Percentiles rank a stretch among this genome's conserved stretches.
These are phyloP conservation scores for Nipponacmea schrenckii DNA, from an alignment of 2,888 invertebrate genomes.

Conservation along the genomic window DNA sequence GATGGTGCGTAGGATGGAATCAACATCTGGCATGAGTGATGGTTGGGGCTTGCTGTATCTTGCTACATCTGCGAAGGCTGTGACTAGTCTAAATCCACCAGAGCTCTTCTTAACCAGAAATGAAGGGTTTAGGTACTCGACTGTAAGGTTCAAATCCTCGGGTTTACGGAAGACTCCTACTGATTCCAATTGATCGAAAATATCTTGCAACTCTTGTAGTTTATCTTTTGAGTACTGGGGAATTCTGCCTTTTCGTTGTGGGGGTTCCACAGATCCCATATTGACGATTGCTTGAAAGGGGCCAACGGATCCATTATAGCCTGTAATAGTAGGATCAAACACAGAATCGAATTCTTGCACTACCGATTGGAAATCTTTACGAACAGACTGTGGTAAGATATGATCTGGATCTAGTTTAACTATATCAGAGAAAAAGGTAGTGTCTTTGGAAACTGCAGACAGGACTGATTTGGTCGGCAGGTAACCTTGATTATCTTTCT, in stretches of 20 bases:
- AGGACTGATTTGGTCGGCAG: too few species aligned
- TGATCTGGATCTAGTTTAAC: slow-evolving; percentile 26
- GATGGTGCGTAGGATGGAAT: slow-evolving; percentile 23
- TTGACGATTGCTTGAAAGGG: too few species aligned
- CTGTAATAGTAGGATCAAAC: slow-evolving; percentile 32
- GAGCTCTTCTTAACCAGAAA: slow-evolving; percentile 26
- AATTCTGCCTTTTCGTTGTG: slow-evolving; percentile 39
- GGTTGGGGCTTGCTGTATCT: slow-evolving; percentile 23
- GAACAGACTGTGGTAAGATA: slow-evolving; percentile 9
- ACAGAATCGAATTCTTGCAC: slow-evolving; percentile 23
- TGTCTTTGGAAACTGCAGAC: slow-evolving; percentile 13
- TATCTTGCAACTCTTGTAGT: too few species aligned
- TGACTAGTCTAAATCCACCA: slow-evolving; percentile 31
- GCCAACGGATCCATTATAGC: too few species aligned
- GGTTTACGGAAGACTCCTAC: too few species aligned
- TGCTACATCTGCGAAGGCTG: too few species aligned
- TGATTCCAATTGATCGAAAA: slow-evolving; percentile 1
- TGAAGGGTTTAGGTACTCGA: too few species aligned
- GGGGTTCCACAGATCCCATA: slow-evolving; percentile 42
- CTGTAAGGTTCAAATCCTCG: too few species aligned
- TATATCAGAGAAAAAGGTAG: background rate
- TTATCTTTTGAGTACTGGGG: slow-evolving; percentile 32
- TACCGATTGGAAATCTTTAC: slow-evolving; percentile 18
- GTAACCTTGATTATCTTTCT: too few species aligned
- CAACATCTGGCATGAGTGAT: slow-evolving; percentile 30